These are phyloP conservation scores for Chaetogeoica ovagalla DNA, from an alignment of 2,888 invertebrate genomes.

Conservation along the genomic window DNA sequence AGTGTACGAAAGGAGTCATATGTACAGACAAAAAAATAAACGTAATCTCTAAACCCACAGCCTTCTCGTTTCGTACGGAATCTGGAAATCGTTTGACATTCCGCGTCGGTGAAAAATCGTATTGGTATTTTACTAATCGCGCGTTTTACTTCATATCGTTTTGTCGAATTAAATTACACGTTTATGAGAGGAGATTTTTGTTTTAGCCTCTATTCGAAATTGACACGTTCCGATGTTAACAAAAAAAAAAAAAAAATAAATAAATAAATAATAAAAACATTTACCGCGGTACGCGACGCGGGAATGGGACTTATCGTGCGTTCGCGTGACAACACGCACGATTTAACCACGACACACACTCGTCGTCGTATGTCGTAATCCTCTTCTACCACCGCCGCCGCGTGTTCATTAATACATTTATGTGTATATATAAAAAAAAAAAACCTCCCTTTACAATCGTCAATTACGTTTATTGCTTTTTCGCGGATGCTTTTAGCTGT, in stretches of 20 bases:
- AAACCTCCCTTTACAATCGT: constrained; percentile 36
- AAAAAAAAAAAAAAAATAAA: neutral
- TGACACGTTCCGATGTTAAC: constrained; percentile 6
- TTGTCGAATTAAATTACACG: no score
- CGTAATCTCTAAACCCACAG: no score
- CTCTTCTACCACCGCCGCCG: neutral
- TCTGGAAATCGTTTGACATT: no score
- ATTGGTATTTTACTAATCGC: no score
- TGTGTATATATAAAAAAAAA: neutral
- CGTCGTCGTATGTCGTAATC: neutral
- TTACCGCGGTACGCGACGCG: no score
- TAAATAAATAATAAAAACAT: no score
- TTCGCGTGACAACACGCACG: constrained; percentile 46
- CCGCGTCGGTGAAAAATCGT: no score
- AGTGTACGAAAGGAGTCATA: no score
- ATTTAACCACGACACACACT: constrained; percentile 27
- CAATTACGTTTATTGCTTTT: constrained; percentile 52
- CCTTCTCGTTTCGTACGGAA: no score
- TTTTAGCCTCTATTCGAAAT: neutral
- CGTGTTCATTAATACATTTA: constrained; percentile 25
- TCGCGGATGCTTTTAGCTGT: constrained; percentile 47
- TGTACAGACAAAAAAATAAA: no score
- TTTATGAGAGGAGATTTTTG: neutral
- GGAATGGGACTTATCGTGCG: neutral
- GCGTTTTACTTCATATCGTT: no score